Evolutionary conservation across 2,888 invertebrate genomes (phyloP), one percentile per base, ranked within the genome.

Genomic region (Rhogogaster chlorosoma): DNA sequence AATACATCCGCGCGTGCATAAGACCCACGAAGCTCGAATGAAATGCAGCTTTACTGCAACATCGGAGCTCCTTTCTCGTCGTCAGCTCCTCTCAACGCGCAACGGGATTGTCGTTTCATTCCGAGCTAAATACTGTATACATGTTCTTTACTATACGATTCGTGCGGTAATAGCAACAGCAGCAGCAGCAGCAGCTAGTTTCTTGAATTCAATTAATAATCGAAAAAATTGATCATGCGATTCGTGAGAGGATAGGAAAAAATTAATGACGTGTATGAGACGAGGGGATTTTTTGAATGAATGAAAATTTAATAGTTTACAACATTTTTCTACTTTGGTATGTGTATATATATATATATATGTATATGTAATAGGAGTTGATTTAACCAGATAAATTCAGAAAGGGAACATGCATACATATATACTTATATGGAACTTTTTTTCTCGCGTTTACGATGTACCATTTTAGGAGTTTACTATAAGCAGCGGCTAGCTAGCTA

Each of bases 1-100:
- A 90, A 90, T 91, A 91, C 89, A 89, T 88, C 87, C 87, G 88
- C 91, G 86, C 88, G 61, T 80, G 80, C 80, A 80, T 80, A 80
- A 80, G 80, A 61, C 57, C 61, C 57, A 38, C 26, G 80, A 80
- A 80, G 61, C 61, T 26, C 57, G 80, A 80, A 80, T 80, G 80
- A 80, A 80, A 80, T 61, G 80, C 80, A 80, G 80, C 57, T 61
- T 61, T 61, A 22, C 80, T 57, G 80, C 80, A 61, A 80, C 38
- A 36, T 61, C 61, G 57, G 57, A 61, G 10, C 80, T 36, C 80
- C 80, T 80, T 80, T 49, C 61, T 77, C 77, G 29, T 38, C 38
- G 42, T 73, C 42, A 26, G 70, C 80, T 61, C 38, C 61, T 57
- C 49, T 80, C 80, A 61, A 80, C 80, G 80, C 80, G 80, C 38